Evolutionary conservation across 2,797 vertebrate species (phyloP), one percentile per base, ranked within the genome.

Genomic region (Setipinna tenuifilis): DNA sequence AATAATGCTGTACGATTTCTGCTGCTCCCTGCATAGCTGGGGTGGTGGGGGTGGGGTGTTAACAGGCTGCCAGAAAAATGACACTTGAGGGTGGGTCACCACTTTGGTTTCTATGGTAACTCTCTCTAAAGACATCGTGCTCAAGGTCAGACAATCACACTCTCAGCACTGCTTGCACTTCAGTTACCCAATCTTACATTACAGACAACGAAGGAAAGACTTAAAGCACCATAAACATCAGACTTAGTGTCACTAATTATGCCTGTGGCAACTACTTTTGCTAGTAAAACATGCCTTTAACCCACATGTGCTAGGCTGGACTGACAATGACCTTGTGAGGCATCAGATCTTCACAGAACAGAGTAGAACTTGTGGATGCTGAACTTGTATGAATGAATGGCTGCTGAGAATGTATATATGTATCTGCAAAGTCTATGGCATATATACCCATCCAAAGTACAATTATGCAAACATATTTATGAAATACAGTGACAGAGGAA

Each of bases 141-240:
- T 88, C 87, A 88, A 87, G 87, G 87, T 88, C 85, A 85, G 59
- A 41, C 25, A 41, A 19, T 44, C 35, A 41, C 71, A 6, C 14
- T 31, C 65, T 75, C 68, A 41, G 9, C 35, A 35, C 14, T 21
- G 17, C 50, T 54, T 10, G 12, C 7, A 54, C 25, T 25, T 11
- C 12, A 28, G 9, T 12, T 28, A 65, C 23, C 11, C 23, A 65
- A 28, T 6, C 19, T 23, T 65, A n/a, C 21, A 68, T 28, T 75
- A 41, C 19, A 31, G 35, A 41, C 35, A 41, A 9, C 71, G 21
- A 44, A 21, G 35, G 6, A 21, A 44, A 75, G 17, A 41, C 17
- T 11, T 71, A 12, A 71, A 71, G 50, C 31, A 35, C 19, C 16
- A 19, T 44, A 21, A 21, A 1, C 12, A 28, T 35, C 68, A 35